Conservation (phyloP, 1,140 invertebrate species). For the Pachyrhynchus sulphureomaculatus region DNA sequence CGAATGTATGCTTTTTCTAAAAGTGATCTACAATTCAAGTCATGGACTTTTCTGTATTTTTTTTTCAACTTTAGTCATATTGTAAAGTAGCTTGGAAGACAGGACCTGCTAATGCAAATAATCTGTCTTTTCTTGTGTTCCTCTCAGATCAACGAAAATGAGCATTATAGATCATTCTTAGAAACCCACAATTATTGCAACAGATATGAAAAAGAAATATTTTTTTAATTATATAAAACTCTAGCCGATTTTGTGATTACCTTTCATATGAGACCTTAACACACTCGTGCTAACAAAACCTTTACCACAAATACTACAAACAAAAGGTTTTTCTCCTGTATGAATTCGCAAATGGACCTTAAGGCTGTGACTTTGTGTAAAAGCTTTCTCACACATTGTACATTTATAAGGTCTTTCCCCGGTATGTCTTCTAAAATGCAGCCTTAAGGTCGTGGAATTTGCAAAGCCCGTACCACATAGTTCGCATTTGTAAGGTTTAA, state of each 20-base stretch:
- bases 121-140: too few species aligned
- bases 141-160: too few species aligned
- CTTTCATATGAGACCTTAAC: constrained; percentile 38
- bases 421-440: constrained; percentile 62
- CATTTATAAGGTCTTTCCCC: constrained; percentile 65
- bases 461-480: constrained; percentile 65
- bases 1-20: too few species aligned
- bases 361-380: constrained; percentile 75
- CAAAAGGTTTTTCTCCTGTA: constrained; percentile 74
- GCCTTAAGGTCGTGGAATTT: constrained; percentile 60
- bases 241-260: constrained; percentile 15
- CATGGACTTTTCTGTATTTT: too few species aligned
- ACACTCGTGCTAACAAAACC: constrained; percentile 43
- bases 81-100: too few species aligned
- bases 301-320: constrained; percentile 50
- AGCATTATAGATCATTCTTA: too few species aligned
- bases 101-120: too few species aligned
- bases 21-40: too few species aligned
- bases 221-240: too few species aligned
- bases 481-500: constrained; percentile 70
- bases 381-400: constrained; percentile 68
- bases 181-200: too few species aligned
- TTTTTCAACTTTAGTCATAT: too few species aligned
- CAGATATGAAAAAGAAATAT: too few species aligned
- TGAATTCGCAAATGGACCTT: constrained; percentile 75